Base-by-base conservation (phyloP, 2,113 vertebrate genomes). In the Anhinga rufa region DNA sequence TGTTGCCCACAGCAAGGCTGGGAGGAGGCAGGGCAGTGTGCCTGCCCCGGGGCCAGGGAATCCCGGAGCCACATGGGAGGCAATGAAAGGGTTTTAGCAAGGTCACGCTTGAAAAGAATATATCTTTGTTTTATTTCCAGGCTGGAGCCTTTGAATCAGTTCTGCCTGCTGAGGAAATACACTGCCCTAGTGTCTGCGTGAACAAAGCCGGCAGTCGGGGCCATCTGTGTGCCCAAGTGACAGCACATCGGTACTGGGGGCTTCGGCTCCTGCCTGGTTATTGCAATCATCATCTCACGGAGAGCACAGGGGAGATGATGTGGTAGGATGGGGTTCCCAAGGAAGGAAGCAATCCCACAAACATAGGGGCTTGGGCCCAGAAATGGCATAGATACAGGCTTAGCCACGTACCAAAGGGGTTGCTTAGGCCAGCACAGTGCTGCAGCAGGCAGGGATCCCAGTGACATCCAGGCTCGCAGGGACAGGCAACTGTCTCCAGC, bases 91-190 rank as follows among this genome's bases (percentile, higher is more conserved):
- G 29, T 68, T 85, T 88, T 9, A 65, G 61, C 24, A 48, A 88
- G 82, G 93, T 92, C 90, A 80, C 1, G 31, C 70, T 87, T 57
- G 78, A 79, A 76, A 93, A 95, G 82, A 92, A 95, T 82, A 40
- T 61, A 29, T 82, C 61, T 92, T 94, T 96, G 96, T 90, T 90
- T 92, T 34, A 44, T 80, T 76, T 69, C 57, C 85, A 94, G 82
- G 92, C 95, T 96, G 93, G 10, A 92, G 88, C 70, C 46, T 89
- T 88, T 79, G 88, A 88, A 72, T 93, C 48, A 9, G 61, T 60
- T 88, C 57, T 93, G 95, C 95, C 93, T 72, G 82, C 88, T 68
- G 90, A 36, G 88, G 78, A 88, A 90, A 69, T 0, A 94, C 95
- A 90, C 60, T 51, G 93, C 61, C 57, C 85, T 8, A 85, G 92